Base-by-base conservation (phyloP, 1,140 invertebrate genomes). In the Platyura marginata region DNA sequence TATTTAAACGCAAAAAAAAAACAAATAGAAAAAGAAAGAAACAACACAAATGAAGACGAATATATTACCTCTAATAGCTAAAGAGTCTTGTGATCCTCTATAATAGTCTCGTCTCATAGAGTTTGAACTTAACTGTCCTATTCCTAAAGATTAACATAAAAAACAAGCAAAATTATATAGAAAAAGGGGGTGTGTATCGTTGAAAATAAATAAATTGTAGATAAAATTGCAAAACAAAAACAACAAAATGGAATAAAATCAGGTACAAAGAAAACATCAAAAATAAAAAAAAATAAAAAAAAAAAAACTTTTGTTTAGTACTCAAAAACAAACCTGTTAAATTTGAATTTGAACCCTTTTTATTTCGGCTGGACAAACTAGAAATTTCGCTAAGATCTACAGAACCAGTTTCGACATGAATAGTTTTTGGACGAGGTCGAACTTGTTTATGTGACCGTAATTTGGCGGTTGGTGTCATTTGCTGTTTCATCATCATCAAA, bases 21-120 rank as follows among this genome's bases (percentile, higher is more conserved):
- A 35, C 15, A 35, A 5, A 35, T 35, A 35, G 8, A 8, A 35
- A 35, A 15, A n/a, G n/a, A n/a, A 40, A 41, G 34, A 41, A 34
- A 39, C 13, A 20, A 33, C 25, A 36, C 25, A 43, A 43, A 38
- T 15, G 9, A 33, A 40, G 15, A 35, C 8, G 15, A 10, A n/a
- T n/a, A n/a, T n/a, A n/a, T 29, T 63, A 61, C 65, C 69, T 57
- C 72, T 65, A 44, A 74, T 72, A 50, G 79, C 79, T 46, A 87
- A 70, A 64, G 79, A 83, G 67, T 87, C 82, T 70, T 85, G 81
- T 43, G 81, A 85, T 53, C 81, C 81, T 66, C 81, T 72, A 67
- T 83, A 85, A 73, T 82, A 85, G 66, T 87, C 82, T 63, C 81
- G 74, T 66, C 79, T 75, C 78, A 83, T 81, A 47, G 77, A 74